Evolutionary conservation across 2,113 vertebrate species (phyloP), one percentile per base, ranked within the genome.

Genomic region (Corynorhinus townsendii): DNA sequence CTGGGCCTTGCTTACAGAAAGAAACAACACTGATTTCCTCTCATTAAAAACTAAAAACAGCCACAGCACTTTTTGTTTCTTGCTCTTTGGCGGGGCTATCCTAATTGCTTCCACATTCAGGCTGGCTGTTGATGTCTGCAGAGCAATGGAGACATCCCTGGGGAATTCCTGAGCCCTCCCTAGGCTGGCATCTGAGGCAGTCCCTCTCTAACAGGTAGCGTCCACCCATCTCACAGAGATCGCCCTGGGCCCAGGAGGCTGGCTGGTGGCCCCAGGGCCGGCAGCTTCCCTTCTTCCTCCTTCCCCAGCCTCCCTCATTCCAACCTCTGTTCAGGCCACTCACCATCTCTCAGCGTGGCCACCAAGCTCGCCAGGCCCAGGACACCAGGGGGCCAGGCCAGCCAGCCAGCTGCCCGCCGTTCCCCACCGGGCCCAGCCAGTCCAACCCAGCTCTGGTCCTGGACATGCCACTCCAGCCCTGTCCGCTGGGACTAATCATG

Each of bases 391-490:
- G 47, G 82, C 82, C 4, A 3, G 45, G 86, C 49, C 14, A 30
- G 88, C 33, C 40, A 38, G 43, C 81, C 95, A 85, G 97, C 91
- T 86, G 87, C 64, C 94, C 47, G 83, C 96, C 72, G 94, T 45
- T 85, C n/a, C 80, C 45, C 52, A 33, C 38, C 45, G 90, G 91
- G 89, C 94, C 77, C 72, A 38, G 75, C 73, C 92, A 73, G 81
- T 86, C 94, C 92, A 68, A 22, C 62, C 40, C 49, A 7, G 93
- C 97, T 93, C 97, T 94, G 96, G 97, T 98, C 95, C 98, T 97
- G 97, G 69, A 96, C 97, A 97, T 89, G 97, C 95, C 59, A 72
- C 97, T 98, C 97, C 97, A 94, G 96, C 77, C 85, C 96, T 14
- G 92, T 96, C 96, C 86, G 2, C 95, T 91, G 96, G 97, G 97